Conservation (phyloP, 2,113 vertebrate genomes). For the Oreochromis aureus region DNA sequence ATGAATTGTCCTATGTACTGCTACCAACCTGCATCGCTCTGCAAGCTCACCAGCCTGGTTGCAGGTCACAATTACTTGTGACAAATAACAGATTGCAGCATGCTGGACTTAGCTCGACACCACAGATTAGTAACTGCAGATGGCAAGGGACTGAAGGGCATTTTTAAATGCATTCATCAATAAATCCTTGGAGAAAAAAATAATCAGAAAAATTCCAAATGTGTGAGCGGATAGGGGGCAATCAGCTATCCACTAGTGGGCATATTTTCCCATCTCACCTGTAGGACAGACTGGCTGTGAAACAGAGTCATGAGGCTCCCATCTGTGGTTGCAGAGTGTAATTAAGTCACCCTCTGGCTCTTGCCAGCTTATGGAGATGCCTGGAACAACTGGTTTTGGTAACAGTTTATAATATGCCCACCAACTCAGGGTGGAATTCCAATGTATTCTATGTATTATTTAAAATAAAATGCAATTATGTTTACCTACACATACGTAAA, state of each 20-base stretch:
- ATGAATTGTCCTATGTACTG: fast-evolving
- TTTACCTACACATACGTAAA: no score
- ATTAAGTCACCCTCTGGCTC: neutral
- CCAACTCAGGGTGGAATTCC: no score
- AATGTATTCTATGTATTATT: no score
- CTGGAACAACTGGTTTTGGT: neutral
- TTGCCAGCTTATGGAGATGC: neutral
- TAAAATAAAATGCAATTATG: no score
- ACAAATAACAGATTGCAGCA: neutral
- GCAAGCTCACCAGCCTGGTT: neutral
- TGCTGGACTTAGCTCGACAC: neutral
- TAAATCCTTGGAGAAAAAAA: neutral
- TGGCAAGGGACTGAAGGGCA: neutral
- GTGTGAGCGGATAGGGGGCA: neutral
- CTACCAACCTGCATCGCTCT: neutral
- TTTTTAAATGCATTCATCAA: fast-evolving
- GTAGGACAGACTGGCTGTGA: neutral
- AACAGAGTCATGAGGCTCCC: neutral
- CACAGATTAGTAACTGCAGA: neutral
- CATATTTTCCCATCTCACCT: fast-evolving
- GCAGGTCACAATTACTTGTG: neutral
- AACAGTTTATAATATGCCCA: neutral
- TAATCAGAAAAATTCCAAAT: neutral
- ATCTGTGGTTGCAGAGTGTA: neutral
- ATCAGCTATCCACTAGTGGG: neutral